A percentile compares a stretch with the other conserved stretches of the same genome.
phyloP scores from a whole-genome alignment of 2,888 invertebrate species.

The Amphipyra tragopoginis region DNA sequence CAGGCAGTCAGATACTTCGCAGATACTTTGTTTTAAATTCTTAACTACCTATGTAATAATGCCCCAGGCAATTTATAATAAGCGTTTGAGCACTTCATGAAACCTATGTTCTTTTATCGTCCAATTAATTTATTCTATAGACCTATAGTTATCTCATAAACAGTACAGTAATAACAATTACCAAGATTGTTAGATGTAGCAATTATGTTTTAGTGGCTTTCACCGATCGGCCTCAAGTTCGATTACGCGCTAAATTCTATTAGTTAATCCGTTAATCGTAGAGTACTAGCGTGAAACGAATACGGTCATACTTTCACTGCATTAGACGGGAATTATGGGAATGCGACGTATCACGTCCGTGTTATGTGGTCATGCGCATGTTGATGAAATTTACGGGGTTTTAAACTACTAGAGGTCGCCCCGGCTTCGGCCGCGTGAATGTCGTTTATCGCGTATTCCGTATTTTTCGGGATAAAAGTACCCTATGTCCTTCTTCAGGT shows the following conservation, averaged over 20 bases:
- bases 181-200: conserved; percentile 43
- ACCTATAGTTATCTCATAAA: conserved; percentile 46
- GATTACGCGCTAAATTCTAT: conserved; percentile 51
- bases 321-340: conserved; percentile 27
- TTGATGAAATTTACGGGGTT: neutral
- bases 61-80: too few species aligned
- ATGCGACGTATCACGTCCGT: neutral
- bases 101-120: conserved; percentile 20
- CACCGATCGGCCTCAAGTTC: conserved; percentile 41
- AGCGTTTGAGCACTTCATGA: neutral
- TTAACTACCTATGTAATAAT: too few species aligned
- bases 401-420: too few species aligned
- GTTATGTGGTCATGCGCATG: neutral
- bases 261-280: conserved; percentile 52
- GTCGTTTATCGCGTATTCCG: too few species aligned
- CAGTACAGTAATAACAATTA: conserved; percentile 55
- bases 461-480: too few species aligned
- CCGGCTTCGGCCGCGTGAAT: too few species aligned
- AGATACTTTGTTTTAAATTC: too few species aligned
- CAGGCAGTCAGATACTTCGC: too few species aligned
- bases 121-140: conserved; percentile 35
- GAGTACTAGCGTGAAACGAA: conserved; percentile 44
- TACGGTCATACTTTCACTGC: conserved; percentile 59
- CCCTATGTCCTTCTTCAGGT: too few species aligned
- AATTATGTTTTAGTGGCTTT: conserved; percentile 55